A percentile compares a stretch with the other conserved stretches of the same genome.
Evolutionary conservation across 2,888 invertebrate species (phyloP).

Genomic region (Lottia scabra): DNA sequence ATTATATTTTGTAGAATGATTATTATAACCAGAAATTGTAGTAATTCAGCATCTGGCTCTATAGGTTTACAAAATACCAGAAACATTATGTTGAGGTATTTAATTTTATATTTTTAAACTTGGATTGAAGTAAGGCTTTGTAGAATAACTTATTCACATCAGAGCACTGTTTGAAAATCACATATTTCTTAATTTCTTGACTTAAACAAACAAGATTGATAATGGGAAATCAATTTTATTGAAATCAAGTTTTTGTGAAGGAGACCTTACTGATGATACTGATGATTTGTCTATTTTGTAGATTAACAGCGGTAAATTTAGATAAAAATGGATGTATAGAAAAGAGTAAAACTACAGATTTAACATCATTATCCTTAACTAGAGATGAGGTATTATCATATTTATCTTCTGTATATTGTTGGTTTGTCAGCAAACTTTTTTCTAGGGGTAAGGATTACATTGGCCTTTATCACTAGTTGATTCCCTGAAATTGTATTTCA

Average conservation of each 20-base stretch:
- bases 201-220: too few relatives aligned
- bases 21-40: not conserved
- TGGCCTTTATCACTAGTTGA: too few relatives aligned
- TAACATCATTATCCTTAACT: slow-evolving; percentile 74
- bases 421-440: too few relatives aligned
- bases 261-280: too few relatives aligned
- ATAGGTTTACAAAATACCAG: slow-evolving; percentile 12
- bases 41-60: not conserved
- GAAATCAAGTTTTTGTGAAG: too few relatives aligned
- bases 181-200: too few relatives aligned
- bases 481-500: too few relatives aligned
- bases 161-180: too few relatives aligned
- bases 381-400: slow-evolving; percentile 75
- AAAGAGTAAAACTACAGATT: slow-evolving; percentile 75
- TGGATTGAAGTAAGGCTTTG: too few relatives aligned
- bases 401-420: not conserved
- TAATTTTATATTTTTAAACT: not conserved
- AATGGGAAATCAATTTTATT: too few relatives aligned
- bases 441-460: too few relatives aligned
- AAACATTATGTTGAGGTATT: not conserved
- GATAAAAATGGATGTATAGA: slow-evolving; percentile 78
- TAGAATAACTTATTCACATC: too few relatives aligned
- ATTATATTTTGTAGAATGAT: slow-evolving; percentile 61
- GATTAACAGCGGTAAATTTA: slow-evolving; percentile 58
- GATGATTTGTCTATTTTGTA: slow-evolving; percentile 25